Conservation (phyloP, 2,113 vertebrate genomes). For the Glareola pratincola region DNA sequence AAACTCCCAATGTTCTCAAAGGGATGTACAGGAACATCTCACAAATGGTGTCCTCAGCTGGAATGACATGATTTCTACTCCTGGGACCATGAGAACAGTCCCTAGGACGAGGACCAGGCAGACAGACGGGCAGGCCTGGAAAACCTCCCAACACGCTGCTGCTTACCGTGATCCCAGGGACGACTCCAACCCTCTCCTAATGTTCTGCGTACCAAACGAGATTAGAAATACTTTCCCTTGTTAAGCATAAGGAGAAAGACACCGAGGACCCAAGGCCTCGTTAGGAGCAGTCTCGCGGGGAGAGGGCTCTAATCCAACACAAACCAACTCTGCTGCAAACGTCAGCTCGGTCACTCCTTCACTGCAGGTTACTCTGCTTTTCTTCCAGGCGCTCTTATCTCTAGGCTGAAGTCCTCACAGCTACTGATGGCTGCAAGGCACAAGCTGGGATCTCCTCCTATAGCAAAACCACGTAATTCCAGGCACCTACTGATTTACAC, state of each 20-base stretch:
- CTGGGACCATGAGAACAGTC: not conserved
- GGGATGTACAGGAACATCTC: not conserved
- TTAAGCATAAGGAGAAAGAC: not conserved
- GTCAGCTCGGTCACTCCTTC: not conserved
- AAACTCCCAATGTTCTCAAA: not conserved
- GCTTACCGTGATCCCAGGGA: not conserved
- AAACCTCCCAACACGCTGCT: not conserved
- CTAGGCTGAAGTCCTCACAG: not conserved
- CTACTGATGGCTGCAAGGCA: not conserved
- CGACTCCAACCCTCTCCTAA: not conserved
- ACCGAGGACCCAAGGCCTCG: not conserved
- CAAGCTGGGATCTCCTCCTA: not conserved
- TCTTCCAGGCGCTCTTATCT: not conserved
- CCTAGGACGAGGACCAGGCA: not conserved
- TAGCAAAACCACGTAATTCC: not conserved
- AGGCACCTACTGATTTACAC: not conserved
- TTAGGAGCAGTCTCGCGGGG: not conserved
- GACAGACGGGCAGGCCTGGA: not conserved
- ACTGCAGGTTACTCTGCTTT: not conserved
- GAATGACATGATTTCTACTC: not conserved
- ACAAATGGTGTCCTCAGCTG: not conserved
- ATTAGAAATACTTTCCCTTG: not conserved
- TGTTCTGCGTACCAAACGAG: not conserved
- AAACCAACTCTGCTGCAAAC: not conserved
- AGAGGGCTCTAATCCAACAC: not conserved